Base-by-base conservation (phyloP, 1,140 invertebrate genomes). In the Bilobella aurantiaca region DNA sequence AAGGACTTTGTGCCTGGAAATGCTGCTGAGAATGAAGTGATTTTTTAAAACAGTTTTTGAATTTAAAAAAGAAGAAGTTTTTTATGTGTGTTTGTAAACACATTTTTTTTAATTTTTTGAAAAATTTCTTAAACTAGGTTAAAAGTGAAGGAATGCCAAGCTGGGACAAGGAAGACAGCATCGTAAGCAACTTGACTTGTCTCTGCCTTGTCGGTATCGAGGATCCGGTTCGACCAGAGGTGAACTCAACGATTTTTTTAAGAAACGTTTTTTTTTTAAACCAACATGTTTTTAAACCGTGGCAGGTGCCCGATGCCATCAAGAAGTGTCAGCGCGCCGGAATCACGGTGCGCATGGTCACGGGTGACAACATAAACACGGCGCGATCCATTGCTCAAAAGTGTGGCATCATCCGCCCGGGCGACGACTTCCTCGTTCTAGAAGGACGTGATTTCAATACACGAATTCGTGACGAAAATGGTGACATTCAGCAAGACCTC, bases 321-420 rank as follows among this genome's bases (percentile, higher is more conserved):
- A 83, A 83, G 66, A 92, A 89, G 78, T 99, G 96, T 79, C 93
- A 98, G 81, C 86, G 88, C 74, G 93, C 97, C 31, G 97, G 97
- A 72, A 99, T 99, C 72, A 97, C 93, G n/a, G 97, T 99, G 3
- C 84, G 97, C 61, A 99, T 99, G 96, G 96, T 99, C 32, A 99
- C 97, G 21, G 96, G 96, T 67, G 96, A 99, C 80, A 99, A 99
- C 79, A 87, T 99, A 62, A 98, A 99, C 81, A 99, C 96, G 34
- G 96, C 96, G 27, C 84, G 94, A 63, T 98, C 96, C 30, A 99
- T 99, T 75, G 94, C 96, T 21, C 82, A 88, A 62, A 97, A 98
- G 78, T 99, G 96, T 80, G 96, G 96, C 49, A 99, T 99, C 73
- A 78, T 98, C 16, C 89, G 88, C 74, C 90, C 93, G 21, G 89